Conservation (phyloP, 2,797 vertebrate species). For the Liparis tanakae region DNA sequence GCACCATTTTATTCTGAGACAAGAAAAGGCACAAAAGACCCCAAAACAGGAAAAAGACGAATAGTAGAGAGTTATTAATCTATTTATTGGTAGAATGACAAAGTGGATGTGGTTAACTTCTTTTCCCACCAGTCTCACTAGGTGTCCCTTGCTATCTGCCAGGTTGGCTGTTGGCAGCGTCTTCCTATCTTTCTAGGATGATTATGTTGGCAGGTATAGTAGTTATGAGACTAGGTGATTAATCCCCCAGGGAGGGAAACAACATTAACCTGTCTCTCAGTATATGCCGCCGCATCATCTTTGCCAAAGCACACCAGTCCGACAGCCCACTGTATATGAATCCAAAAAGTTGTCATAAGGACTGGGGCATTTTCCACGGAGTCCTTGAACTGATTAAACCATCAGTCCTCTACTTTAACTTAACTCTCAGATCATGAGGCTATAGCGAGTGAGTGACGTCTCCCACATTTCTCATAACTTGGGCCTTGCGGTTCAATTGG, state of each 20-base stretch:
- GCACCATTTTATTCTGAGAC: neutral
- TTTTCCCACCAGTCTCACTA: slow-evolving; percentile 18
- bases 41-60: neutral
- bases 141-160: slow-evolving; percentile 40
- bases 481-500: slow-evolving; percentile 23
- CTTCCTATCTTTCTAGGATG: slow-evolving; percentile 60
- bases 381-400: slow-evolving; percentile 59
- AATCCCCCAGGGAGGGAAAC: slow-evolving; percentile 69
- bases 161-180: slow-evolving; percentile 63
- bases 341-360: slow-evolving; percentile 27
- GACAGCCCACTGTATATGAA: slow-evolving; percentile 41
- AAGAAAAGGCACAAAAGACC: neutral
- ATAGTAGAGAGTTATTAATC: slow-evolving; percentile 15
- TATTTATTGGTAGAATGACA: slow-evolving; percentile 22
- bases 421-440: slow-evolving; percentile 22
- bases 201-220: slow-evolving; percentile 73
- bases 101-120: slow-evolving; percentile 42
- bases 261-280: slow-evolving; percentile 75
- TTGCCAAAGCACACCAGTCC: slow-evolving; percentile 52
- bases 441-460: slow-evolving; percentile 15
- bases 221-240: slow-evolving; percentile 75
- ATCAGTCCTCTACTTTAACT: slow-evolving; percentile 32
- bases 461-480: slow-evolving; percentile 18
- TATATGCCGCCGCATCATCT: slow-evolving; percentile 77
- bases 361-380: slow-evolving; percentile 38